phyloP scores from a whole-genome alignment of 2,888 invertebrate genomes.

The Latrodectus elegans region DNA sequence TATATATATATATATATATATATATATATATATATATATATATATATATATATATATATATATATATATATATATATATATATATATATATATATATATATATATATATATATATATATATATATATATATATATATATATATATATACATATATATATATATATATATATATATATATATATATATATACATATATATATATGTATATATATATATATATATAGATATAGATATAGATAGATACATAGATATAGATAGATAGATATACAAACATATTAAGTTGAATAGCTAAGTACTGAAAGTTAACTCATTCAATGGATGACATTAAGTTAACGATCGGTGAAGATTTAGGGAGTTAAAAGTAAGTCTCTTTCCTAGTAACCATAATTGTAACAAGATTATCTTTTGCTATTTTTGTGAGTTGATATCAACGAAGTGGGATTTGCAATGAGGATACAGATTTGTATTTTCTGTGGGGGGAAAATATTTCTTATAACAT shows the following conservation, averaged over 20 bases:
- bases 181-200: not conserved
- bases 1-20: not conserved
- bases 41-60: constrained; percentile 1
- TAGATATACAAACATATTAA: not conserved
- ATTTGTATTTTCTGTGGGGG: too few relatives aligned
- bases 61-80: constrained; percentile 1
- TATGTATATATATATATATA: not conserved
- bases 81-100: constrained; percentile 1
- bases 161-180: constrained; percentile 1
- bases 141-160: not conserved
- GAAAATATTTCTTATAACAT: too few relatives aligned
- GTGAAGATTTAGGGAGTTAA: too few relatives aligned
- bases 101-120: constrained; percentile 1
- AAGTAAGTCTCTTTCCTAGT: too few relatives aligned
- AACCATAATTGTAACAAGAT: too few relatives aligned
- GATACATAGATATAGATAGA: not conserved
- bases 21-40: constrained; percentile 1
- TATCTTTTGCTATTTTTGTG: too few relatives aligned
- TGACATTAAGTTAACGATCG: too few relatives aligned
- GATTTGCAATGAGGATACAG: too few relatives aligned
- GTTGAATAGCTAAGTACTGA: too few relatives aligned
- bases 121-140: constrained; percentile 1
- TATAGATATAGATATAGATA: not conserved
- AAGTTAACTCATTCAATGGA: too few relatives aligned
- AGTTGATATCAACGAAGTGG: too few relatives aligned